Evolutionary conservation across 2,888 invertebrate species (phyloP), one percentile per base, ranked within the genome.

Genomic region (Leptothorax acervorum): DNA sequence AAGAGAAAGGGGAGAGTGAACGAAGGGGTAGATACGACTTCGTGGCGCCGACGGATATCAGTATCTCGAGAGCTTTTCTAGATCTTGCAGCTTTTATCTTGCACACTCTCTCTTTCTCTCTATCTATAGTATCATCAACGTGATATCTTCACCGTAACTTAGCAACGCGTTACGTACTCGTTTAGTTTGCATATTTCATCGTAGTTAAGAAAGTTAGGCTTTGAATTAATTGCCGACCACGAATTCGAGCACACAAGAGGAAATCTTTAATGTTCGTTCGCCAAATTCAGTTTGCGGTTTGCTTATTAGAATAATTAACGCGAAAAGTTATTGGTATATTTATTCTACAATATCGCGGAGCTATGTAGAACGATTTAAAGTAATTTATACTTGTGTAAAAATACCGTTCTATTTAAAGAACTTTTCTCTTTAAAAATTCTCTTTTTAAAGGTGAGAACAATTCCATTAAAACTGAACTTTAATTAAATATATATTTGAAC

Each of bases 11-110:
- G 31, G n/a, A 15, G 63, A 45, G 31, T 65, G 18, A 70, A 71
- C 45, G 39, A 55, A 63, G 75, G 83, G 60, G 57, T 82, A 73
- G 85, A 85, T 83, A 88, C 89, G 88, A 82, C 84, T 85, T 42
- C 15, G 31, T 84, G 88, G 86, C 88, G 88, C 86, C 86, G 18
- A 28, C 57, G 70, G 73, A 82, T 86, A 76, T 83, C 84, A 73
- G 60, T 85, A 70, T 53, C 62, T 79, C 78, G 71, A 57, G 53
- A 53, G 78, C 68, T 78, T 51, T 55, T 18, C 39, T 28, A 81
- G 79, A 71, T 70, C 18, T 79, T 39, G 55, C 51, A 76, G 60
- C 35, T 70, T 62, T 70, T 60, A 70, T 57, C 48, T 70, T 51
- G 48, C 28, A 0, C 28, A 39, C 42, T 42, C 71, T 57, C 71